These are phyloP conservation scores for Notospermus geniculatus DNA, from an alignment of 1,140 invertebrate genomes.

Conservation along the genomic window DNA sequence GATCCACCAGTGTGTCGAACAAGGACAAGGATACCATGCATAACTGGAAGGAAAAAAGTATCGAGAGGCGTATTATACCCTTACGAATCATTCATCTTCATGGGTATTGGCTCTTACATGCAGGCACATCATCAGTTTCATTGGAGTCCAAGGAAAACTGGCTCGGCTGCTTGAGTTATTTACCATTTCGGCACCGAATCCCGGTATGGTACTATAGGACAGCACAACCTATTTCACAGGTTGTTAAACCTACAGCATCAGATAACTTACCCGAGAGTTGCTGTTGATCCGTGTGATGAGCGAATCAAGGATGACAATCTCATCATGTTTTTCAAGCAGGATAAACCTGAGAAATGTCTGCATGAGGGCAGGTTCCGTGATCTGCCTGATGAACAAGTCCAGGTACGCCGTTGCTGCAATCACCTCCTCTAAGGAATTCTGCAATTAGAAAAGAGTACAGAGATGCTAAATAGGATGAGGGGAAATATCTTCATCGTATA, in stretches of 20 bases:
- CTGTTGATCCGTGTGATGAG: conserved; percentile 51
- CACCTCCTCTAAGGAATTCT: conserved; percentile 76
- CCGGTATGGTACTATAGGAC: no score
- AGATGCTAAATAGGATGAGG: background rate
- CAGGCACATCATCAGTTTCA: no score
- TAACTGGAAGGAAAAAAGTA: conserved; percentile 65
- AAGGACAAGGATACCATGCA: conserved; percentile 86
- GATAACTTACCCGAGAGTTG: conserved; percentile 43
- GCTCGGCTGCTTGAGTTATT: no score
- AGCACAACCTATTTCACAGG: no score
- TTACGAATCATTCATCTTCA: no score
- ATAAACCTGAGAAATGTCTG: conserved; percentile 82
- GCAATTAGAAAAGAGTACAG: conserved; percentile 45
- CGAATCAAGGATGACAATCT: conserved; percentile 54
- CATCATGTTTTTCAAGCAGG: conserved; percentile 81
- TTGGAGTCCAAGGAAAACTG: no score
- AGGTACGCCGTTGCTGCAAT: conserved; percentile 88
- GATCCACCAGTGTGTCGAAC: conserved; percentile 84
- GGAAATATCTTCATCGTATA: background rate
- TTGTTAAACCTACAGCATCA: no score
- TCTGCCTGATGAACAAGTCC: conserved; percentile 81
- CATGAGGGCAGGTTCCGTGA: conserved; percentile 80
- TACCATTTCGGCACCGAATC: no score
- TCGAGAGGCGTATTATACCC: no score
- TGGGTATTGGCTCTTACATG: no score